Conservation (phyloP, 2,797 vertebrate species). For the Eurystomus glaucurus region DNA sequence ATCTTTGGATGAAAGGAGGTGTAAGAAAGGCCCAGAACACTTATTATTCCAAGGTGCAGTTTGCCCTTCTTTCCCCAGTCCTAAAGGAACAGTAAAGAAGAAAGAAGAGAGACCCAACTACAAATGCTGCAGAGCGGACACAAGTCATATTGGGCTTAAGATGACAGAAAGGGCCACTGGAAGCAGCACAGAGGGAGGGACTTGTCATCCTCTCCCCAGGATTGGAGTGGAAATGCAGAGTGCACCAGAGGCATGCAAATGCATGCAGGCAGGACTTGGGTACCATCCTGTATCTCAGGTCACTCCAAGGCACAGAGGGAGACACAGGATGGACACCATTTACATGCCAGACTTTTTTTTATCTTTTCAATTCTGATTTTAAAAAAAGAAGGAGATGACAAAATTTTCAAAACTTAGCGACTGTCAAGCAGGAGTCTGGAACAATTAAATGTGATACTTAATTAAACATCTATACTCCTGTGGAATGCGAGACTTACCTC, state of each 20-base stretch:
- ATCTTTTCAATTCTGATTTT: neutral
- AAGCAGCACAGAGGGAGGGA: neutral
- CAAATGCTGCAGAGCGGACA: neutral
- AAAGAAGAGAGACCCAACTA: neutral
- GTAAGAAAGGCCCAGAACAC: neutral
- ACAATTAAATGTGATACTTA: slow-evolving; percentile 76
- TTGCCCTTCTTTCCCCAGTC: neutral
- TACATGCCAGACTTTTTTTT: neutral
- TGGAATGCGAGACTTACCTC: slow-evolving; percentile 53
- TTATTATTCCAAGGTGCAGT: neutral
- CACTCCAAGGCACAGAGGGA: neutral
- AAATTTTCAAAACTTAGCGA: neutral
- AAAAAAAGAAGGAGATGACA: neutral
- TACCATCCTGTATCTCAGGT: neutral
- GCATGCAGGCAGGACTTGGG: neutral
- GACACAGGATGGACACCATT: neutral
- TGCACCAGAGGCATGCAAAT: neutral
- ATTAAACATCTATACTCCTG: slow-evolving; percentile 74
- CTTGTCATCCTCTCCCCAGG: neutral
- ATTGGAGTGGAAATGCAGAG: neutral
- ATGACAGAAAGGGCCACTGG: neutral
- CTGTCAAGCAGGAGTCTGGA: slow-evolving; percentile 43
- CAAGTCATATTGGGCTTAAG: neutral
- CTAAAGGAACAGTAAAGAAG: neutral
- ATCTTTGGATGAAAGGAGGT: slow-evolving; percentile 19